Conservation (phyloP, 2,888 invertebrate species). For the Mycalesis mineus region DNA sequence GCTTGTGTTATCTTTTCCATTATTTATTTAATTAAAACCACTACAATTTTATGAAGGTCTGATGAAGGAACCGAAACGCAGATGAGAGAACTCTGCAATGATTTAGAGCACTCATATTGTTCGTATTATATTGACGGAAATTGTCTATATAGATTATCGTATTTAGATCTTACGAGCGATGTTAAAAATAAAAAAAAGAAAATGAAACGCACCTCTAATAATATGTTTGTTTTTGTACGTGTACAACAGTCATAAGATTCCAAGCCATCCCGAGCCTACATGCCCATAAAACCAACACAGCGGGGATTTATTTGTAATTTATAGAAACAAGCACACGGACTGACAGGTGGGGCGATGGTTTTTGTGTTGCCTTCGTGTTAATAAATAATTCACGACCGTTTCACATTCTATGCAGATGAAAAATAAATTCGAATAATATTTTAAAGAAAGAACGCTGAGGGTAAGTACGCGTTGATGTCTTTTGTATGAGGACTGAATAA, state of each 20-base stretch:
- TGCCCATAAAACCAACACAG: constrained; percentile 47
- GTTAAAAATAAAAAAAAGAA: not conserved
- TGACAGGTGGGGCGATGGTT: constrained; percentile 19
- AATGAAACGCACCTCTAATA: not conserved
- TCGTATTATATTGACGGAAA: too few relatives aligned
- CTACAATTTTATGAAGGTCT: too few relatives aligned
- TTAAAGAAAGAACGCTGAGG: not conserved
- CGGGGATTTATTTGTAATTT: constrained; percentile 38
- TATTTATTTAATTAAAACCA: too few relatives aligned
- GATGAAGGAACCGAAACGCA: too few relatives aligned
- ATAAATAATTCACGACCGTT: constrained; percentile 18
- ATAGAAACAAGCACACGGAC: constrained; percentile 27
- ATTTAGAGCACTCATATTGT: too few relatives aligned
- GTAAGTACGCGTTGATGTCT: constrained; percentile 24
- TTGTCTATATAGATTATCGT: too few relatives aligned
- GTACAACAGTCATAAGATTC: constrained; percentile 5
- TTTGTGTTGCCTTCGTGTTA: constrained; percentile 15
- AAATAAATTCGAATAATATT: constrained; percentile 1
- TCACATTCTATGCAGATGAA: not conserved
- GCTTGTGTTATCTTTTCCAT: too few relatives aligned
- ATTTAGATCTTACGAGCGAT: too few relatives aligned
- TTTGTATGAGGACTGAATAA: constrained; percentile 9
- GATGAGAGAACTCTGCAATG: too few relatives aligned
- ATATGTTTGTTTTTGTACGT: not conserved
- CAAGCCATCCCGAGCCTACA: not conserved